A percentile compares a stretch with the other conserved stretches of the same genome.
These are phyloP conservation scores for Aldrovandia affinis DNA, from an alignment of 2,797 vertebrate genomes.

Conservation along the genomic window DNA sequence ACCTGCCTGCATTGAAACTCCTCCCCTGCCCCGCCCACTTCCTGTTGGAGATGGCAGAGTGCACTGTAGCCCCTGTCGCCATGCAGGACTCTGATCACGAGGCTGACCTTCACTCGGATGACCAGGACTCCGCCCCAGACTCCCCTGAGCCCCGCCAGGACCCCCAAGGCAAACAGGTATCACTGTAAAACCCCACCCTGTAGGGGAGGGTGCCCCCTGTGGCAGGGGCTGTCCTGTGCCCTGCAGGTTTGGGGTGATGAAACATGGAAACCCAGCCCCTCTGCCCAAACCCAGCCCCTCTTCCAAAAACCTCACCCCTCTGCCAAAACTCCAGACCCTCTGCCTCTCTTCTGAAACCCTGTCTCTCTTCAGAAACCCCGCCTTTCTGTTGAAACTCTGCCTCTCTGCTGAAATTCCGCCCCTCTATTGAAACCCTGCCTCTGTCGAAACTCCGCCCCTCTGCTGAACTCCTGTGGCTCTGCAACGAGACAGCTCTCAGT, in stretches of 20 bases:
- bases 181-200: not conserved
- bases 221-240: no score
- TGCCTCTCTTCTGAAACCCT: not conserved
- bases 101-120: conserved; percentile 66
- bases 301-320: not conserved
- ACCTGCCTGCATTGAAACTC: not conserved
- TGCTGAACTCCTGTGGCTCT: not conserved
- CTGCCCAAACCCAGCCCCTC: not conserved
- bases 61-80: conserved; percentile 61
- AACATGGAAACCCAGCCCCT: not conserved
- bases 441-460: not conserved
- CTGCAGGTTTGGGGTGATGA: not conserved
- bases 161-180: conserved; percentile 66
- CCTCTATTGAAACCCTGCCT: no score
- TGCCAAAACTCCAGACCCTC: not conserved
- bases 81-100: conserved; percentile 76
- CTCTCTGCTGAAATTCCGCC: not conserved
- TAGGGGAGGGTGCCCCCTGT: not conserved
- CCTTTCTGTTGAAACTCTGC: not conserved
- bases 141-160: conserved; percentile 60
- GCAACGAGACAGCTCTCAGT: not conserved
- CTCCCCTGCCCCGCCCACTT: conserved; percentile 23
- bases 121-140: conserved; percentile 62
- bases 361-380: not conserved
- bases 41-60: conserved; percentile 71